Conservation (phyloP, 2,113 vertebrate species). For the Gadus chalcogrammus region DNA sequence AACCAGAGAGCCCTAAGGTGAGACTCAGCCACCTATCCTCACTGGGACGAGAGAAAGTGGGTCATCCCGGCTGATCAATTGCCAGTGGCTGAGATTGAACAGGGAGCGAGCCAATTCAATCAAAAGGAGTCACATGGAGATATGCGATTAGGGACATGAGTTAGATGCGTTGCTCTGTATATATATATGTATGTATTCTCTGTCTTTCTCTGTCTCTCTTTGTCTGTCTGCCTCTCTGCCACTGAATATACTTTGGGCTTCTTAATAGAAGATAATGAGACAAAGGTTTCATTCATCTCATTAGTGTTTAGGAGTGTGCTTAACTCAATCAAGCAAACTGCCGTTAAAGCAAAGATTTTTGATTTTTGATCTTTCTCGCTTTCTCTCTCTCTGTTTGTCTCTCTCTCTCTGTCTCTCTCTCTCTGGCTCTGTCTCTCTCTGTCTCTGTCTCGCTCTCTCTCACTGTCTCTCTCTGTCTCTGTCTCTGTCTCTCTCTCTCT, state of each 20-base stretch:
- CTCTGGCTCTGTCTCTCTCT: neutral
- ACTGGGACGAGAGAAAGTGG: slow-evolving; percentile 34
- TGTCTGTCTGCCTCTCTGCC: neutral
- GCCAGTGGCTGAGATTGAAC: too few species aligned
- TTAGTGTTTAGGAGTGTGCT: neutral
- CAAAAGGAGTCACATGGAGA: too few species aligned
- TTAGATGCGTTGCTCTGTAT: too few species aligned
- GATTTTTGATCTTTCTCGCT: too few species aligned
- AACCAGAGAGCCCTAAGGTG: neutral
- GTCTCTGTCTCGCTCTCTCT: slow-evolving; percentile 1
- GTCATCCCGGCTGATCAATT: slow-evolving; percentile 28
- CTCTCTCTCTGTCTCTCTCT: too few species aligned
- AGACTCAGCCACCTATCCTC: slow-evolving; percentile 3
- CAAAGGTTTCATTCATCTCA: neutral
- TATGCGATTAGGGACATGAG: too few species aligned
- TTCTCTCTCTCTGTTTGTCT: neutral
- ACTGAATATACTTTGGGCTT: too few species aligned
- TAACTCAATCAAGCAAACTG: too few species aligned
- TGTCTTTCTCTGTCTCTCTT: too few species aligned
- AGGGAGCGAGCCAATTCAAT: too few species aligned
- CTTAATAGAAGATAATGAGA: too few species aligned
- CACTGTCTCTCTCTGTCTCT: neutral
- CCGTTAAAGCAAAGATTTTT: slow-evolving; percentile 19
- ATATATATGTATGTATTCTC: too few species aligned
- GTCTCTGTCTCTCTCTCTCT: neutral